phyloP scores from a whole-genome alignment of 2,888 invertebrate genomes.

The Tinea pellionella region DNA sequence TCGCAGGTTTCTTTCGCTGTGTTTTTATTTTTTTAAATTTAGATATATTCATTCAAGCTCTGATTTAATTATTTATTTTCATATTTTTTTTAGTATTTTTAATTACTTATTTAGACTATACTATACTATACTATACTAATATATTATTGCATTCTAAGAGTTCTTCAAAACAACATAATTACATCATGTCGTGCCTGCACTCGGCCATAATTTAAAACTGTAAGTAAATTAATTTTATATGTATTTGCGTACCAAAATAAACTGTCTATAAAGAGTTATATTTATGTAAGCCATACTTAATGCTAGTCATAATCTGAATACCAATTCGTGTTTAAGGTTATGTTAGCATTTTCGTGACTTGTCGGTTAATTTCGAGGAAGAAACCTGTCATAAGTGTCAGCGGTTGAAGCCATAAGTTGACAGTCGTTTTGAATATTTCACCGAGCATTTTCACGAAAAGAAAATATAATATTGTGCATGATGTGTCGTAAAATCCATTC shows the following conservation, averaged over 20 bases:
- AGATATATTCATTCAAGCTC: too few species aligned
- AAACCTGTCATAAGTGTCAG: slow-evolving; percentile 7
- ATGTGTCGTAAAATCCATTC: background rate
- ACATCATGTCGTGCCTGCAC: too few species aligned
- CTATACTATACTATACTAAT: too few species aligned
- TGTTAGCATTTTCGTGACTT: slow-evolving; percentile 8
- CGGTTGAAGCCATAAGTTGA: slow-evolving; percentile 6
- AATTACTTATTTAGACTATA: too few species aligned
- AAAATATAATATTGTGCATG: background rate
- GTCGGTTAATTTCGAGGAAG: slow-evolving; percentile 10
- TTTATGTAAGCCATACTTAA: background rate
- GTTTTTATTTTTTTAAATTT: background rate
- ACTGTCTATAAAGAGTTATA: background rate
- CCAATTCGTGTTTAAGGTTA: background rate
- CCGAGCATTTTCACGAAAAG: background rate
- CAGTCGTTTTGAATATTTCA: slow-evolving; percentile 2
- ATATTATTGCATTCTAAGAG: too few species aligned
- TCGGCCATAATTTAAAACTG: too few species aligned
- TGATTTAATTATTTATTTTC: too few species aligned
- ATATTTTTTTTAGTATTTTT: too few species aligned
- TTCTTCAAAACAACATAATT: too few species aligned
- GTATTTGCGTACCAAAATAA: background rate
- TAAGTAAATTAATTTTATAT: too few species aligned
- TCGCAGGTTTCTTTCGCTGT: background rate
- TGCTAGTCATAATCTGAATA: background rate